phyloP scores from a whole-genome alignment of 2,888 invertebrate genomes.

The Aquatica leii region DNA sequence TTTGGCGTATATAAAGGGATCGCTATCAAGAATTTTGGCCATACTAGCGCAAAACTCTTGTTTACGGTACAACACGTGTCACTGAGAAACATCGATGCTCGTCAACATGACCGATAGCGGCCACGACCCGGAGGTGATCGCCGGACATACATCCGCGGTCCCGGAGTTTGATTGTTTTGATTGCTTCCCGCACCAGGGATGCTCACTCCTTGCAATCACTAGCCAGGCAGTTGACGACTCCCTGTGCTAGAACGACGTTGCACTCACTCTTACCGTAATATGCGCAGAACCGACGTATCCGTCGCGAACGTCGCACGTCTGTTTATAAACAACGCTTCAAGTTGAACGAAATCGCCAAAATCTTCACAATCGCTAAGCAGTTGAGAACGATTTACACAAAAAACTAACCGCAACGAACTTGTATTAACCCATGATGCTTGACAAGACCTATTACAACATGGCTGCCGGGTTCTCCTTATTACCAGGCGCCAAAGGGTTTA shows the following conservation, averaged over 20 bases:
- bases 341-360: constrained; percentile 44
- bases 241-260: constrained; percentile 63
- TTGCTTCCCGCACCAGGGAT: constrained; percentile 61
- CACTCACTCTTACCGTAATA: constrained; percentile 59
- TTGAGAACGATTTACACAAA: constrained; percentile 41
- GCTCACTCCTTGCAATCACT: constrained; percentile 57
- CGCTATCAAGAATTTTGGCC: constrained; percentile 73
- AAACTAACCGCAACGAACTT: constrained; percentile 50
- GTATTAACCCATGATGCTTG: constrained; percentile 62
- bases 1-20: constrained; percentile 77
- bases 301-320: constrained; percentile 54
- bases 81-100: constrained; percentile 54
- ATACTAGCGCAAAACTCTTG: constrained; percentile 59
- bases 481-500: constrained; percentile 56
- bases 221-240: constrained; percentile 60
- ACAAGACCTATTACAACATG: constrained; percentile 61
- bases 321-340: constrained; percentile 53
- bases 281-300: constrained; percentile 61
- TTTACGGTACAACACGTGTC: constrained; percentile 59
- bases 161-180: constrained; percentile 57
- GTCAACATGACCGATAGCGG: constrained; percentile 58
- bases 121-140: constrained; percentile 51
- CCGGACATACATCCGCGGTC: constrained; percentile 49
- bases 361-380: constrained; percentile 32
- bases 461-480: constrained; percentile 62